phyloP scores from a whole-genome alignment of 1,140 invertebrate species.

The Sycophaga agraensis region DNA sequence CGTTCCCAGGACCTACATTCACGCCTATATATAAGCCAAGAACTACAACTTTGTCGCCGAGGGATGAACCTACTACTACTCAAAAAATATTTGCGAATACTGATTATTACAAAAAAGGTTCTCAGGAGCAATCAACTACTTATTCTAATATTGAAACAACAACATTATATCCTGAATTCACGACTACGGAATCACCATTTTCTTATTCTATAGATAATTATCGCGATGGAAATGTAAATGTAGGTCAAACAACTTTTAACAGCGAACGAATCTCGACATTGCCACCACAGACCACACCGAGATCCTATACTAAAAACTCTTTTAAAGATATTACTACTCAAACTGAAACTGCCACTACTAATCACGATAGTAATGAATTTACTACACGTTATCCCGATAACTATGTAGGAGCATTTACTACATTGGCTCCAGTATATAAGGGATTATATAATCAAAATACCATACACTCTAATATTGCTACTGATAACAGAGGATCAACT shows the following conservation, averaged over 20 bases:
- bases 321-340: slow-evolving; percentile 11
- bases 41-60: slow-evolving; percentile 33
- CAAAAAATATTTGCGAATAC: slow-evolving; percentile 34
- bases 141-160: slow-evolving; percentile 28
- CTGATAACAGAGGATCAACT: neutral
- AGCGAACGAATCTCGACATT: slow-evolving; percentile 4
- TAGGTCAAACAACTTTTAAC: neutral
- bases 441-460: slow-evolving; percentile 1
- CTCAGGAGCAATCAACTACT: slow-evolving; percentile 31
- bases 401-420: slow-evolving; percentile 7
- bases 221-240: slow-evolving; percentile 3
- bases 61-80: slow-evolving; percentile 36
- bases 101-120: slow-evolving; percentile 34
- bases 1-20: slow-evolving; percentile 45
- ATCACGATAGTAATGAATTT: neutral
- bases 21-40: slow-evolving; percentile 49
- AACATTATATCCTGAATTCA: slow-evolving; percentile 24
- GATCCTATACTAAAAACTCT: neutral
- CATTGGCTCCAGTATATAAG: slow-evolving; percentile 6
- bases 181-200: neutral
- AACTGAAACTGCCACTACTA: neutral
- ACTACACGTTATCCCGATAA: neutral
- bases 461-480: neutral
- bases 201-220: neutral
- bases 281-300: slow-evolving; percentile 9